phyloP scores from a whole-genome alignment of 2,888 invertebrate genomes.

The Sericinus montela region DNA sequence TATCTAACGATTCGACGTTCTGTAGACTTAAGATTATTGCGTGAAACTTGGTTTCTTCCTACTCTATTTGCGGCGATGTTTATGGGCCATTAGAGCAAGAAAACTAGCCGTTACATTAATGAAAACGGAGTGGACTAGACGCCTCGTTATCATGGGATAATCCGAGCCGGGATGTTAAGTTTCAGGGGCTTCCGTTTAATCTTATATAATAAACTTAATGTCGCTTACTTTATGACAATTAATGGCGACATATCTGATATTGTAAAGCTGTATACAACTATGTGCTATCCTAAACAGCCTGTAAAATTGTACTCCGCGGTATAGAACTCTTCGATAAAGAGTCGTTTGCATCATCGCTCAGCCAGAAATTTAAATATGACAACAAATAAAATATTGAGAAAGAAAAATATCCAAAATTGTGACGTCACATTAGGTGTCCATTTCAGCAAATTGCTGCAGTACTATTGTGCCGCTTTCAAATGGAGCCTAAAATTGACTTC shows the following conservation, averaged over 20 bases:
- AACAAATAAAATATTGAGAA: too few species aligned
- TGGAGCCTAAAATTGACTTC: too few species aligned
- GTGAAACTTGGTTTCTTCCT: slow-evolving; percentile 51
- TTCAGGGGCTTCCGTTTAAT: slow-evolving; percentile 24
- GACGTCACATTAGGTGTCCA: too few species aligned
- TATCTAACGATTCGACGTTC: slow-evolving; percentile 26
- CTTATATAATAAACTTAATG: slow-evolving; percentile 23
- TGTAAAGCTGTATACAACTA: too few species aligned
- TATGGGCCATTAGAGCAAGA: slow-evolving; percentile 67
- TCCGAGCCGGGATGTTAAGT: slow-evolving; percentile 36
- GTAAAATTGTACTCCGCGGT: too few species aligned
- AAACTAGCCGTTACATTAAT: slow-evolving; percentile 67
- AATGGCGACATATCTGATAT: not conserved
- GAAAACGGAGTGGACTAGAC: slow-evolving; percentile 64
- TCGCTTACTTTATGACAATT: slow-evolving; percentile 7
- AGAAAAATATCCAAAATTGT: too few species aligned
- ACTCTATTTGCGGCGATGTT: slow-evolving; percentile 65
- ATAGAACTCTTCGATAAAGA: too few species aligned
- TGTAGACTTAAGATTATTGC: slow-evolving; percentile 48
- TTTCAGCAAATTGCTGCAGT: too few species aligned
- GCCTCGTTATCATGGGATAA: slow-evolving; percentile 70
- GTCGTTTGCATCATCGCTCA: too few species aligned
- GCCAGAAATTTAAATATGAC: too few species aligned
- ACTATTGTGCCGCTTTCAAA: too few species aligned
- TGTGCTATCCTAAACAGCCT: too few species aligned